Evolutionary conservation across 1,140 invertebrate genomes (phyloP).

Genomic region (Zaprionus tsacasi): DNA sequence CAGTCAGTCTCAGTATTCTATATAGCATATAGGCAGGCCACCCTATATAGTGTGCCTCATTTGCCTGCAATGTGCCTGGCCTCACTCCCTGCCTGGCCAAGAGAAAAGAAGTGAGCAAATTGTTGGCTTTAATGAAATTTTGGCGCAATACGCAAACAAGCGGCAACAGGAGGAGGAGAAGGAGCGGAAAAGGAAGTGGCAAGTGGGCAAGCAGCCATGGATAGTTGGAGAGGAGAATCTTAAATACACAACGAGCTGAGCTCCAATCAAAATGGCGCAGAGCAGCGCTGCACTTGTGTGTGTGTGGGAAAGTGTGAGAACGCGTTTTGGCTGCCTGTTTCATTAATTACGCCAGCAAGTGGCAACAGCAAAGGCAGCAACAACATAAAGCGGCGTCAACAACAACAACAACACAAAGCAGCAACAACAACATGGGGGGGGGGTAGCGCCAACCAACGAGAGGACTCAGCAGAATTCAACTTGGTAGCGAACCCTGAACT

Average conservation of each 20-base stretch:
- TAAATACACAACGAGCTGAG: constrained; percentile 3
- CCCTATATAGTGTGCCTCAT: not conserved
- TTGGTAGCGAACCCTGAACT: constrained; percentile 18
- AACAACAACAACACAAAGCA: not conserved
- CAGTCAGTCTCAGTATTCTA: not conserved
- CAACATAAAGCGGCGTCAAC: constrained; percentile 11
- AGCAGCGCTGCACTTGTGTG: constrained; percentile 7
- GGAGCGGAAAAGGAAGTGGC: not conserved
- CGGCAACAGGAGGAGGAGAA: not conserved
- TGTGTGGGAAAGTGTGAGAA: constrained; percentile 13
- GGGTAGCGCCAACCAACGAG: not conserved
- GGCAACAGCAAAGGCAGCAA: constrained; percentile 9
- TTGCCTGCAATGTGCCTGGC: constrained; percentile 20
- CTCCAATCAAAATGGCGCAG: constrained; percentile 39
- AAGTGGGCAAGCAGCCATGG: constrained; percentile 11
- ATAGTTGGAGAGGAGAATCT: constrained; percentile 23
- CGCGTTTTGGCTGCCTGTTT: constrained; percentile 44
- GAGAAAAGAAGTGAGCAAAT: constrained; percentile 31
- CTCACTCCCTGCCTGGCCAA: not conserved
- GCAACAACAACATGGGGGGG: too few relatives aligned
- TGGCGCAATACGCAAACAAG: constrained; percentile 50
- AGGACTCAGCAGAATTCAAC: constrained; percentile 23
- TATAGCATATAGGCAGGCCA: not conserved
- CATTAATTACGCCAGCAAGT: constrained; percentile 71
- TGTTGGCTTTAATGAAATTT: constrained; percentile 64